A percentile compares a stretch with the other conserved stretches of the same genome.
Evolutionary conservation across 2,888 invertebrate genomes (phyloP).

Genomic region (Hylaea fasciaria): DNA sequence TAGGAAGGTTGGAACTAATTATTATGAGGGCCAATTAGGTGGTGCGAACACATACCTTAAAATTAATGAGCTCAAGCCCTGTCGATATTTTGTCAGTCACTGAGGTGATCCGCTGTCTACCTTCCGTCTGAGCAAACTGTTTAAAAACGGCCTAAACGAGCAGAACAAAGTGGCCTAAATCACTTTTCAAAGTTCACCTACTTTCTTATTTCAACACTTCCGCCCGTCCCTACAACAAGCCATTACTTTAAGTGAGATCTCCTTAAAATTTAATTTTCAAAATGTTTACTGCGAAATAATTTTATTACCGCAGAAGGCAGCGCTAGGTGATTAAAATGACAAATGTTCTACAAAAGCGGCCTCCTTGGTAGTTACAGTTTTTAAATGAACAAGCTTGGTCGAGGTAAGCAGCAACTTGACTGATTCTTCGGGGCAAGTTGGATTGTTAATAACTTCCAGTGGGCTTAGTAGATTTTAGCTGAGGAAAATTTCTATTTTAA

Average conservation of each 20-base stretch:
- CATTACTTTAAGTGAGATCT: conserved; percentile 56
- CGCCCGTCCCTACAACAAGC: conserved; percentile 44
- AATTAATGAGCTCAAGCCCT: too few species aligned
- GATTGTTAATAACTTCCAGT: conserved; percentile 16
- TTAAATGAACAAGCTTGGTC: conserved; percentile 49
- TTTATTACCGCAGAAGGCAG: conserved; percentile 67
- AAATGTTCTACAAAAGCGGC: conserved; percentile 56
- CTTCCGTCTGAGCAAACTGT: too few species aligned
- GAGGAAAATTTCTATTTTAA: too few species aligned
- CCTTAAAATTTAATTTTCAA: conserved; percentile 68
- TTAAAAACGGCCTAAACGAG: neutral
- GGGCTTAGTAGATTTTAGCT: conserved; percentile 3
- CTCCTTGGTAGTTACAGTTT: conserved; percentile 46
- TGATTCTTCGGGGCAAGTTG: conserved; percentile 12
- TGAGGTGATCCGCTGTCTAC: too few species aligned
- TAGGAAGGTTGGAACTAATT: too few species aligned
- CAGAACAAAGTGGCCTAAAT: conserved; percentile 12
- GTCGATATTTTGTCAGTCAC: too few species aligned
- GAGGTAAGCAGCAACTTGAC: conserved; percentile 33
- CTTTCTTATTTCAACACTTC: conserved; percentile 48
- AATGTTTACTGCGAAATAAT: conserved; percentile 71
- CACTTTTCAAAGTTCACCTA: conserved; percentile 21
- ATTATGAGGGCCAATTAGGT: too few species aligned
- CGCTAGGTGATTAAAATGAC: conserved; percentile 63
- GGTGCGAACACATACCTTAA: too few species aligned